These are phyloP conservation scores for Dasypolia templi DNA, from an alignment of 2,888 invertebrate species.

Conservation along the genomic window DNA sequence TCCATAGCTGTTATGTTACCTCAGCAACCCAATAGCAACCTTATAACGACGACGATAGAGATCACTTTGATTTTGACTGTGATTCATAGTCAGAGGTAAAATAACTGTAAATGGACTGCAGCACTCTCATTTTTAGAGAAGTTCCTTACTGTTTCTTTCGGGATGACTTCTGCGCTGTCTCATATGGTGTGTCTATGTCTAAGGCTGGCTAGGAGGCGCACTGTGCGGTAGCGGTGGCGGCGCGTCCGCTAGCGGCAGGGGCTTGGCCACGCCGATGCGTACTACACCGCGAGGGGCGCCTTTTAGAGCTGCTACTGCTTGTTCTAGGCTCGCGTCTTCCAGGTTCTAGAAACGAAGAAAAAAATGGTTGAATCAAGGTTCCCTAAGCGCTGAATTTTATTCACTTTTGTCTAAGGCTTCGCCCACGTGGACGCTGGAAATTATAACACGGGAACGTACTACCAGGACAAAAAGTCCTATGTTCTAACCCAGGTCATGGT, in stretches of 20 bases:
- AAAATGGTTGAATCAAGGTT: neutral
- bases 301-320: slow-evolving; percentile 99
- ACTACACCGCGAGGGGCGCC: slow-evolving; percentile 98
- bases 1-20: too few relatives aligned
- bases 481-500: neutral
- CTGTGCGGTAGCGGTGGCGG: slow-evolving; percentile 83
- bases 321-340: slow-evolving; percentile 98
- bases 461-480: neutral
- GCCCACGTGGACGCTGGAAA: neutral
- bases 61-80: too few relatives aligned
- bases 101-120: too few relatives aligned
- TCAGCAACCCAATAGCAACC: too few relatives aligned
- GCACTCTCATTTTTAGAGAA: neutral
- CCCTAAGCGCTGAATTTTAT: neutral
- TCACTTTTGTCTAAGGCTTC: neutral
- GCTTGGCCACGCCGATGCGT: slow-evolving; percentile 98
- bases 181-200: slow-evolving; percentile 7
- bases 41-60: too few relatives aligned
- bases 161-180: neutral
- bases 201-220: slow-evolving; percentile 73
- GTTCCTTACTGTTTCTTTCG: slow-evolving; percentile 8
- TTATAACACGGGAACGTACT: neutral
- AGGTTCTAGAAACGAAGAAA: slow-evolving; percentile 87
- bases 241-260: slow-evolving; percentile 95
- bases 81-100: too few relatives aligned